Evolutionary conservation across 2,113 vertebrate genomes (phyloP).

Genomic region (Coryphaenoides rupestris): DNA sequence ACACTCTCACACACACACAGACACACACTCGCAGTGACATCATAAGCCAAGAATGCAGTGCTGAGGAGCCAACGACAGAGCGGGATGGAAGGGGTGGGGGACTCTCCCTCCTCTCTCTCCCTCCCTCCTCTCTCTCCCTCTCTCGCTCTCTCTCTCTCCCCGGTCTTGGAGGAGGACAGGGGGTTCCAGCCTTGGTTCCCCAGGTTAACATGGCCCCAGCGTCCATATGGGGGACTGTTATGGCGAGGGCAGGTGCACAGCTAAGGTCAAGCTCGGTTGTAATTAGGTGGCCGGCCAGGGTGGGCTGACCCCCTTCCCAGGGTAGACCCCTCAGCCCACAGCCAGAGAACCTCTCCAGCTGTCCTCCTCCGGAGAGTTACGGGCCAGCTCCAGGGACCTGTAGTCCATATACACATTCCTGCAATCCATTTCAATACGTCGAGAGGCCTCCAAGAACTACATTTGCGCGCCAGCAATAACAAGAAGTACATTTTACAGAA

Average conservation of each 20-base stretch:
- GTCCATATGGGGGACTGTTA: conserved; percentile 21
- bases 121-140: no score
- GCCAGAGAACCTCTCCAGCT: conserved; percentile 93
- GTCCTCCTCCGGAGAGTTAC: conserved; percentile 87
- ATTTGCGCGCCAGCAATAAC: neutral
- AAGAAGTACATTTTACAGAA: neutral
- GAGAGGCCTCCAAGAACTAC: conserved; percentile 16
- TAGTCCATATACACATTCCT: conserved; percentile 98
- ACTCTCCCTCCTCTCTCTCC: conserved; percentile 38
- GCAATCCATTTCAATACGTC: conserved; percentile 35
- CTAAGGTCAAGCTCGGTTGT: conserved; percentile 32
- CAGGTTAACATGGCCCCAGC: conserved; percentile 32
- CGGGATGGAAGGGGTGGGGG: conserved; percentile 59
- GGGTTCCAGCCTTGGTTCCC: conserved; percentile 30
- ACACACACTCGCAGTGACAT: conserved; percentile 71
- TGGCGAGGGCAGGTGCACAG: conserved; percentile 42
- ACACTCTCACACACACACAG: conserved; percentile 43
- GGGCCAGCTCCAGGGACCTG: conserved; percentile 87
- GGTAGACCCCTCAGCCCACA: conserved; percentile 88
- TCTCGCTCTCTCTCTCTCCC: no score
- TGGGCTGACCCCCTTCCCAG: conserved; percentile 70
- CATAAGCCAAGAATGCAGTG: conserved; percentile 68
- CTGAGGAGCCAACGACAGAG: conserved; percentile 67
- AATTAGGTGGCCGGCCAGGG: conserved; percentile 26
- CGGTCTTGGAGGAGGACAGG: conserved; percentile 32